These are phyloP conservation scores for Pogonomyrmex californicus DNA, from an alignment of 1,140 invertebrate genomes.

Conservation along the genomic window DNA sequence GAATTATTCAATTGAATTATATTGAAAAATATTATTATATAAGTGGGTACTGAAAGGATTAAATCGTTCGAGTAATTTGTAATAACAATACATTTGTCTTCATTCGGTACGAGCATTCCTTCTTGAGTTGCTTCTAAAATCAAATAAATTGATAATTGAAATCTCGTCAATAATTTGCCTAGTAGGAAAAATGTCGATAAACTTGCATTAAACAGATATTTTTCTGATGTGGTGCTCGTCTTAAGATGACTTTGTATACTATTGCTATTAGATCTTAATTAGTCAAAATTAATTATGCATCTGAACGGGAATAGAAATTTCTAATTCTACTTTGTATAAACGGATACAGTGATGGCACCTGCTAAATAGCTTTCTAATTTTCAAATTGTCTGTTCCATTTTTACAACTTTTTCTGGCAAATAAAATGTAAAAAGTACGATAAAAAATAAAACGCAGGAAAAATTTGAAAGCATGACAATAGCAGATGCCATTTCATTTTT, in stretches of 20 bases:
- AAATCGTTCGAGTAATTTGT: constrained; percentile 13
- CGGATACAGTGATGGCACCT: constrained; percentile 17
- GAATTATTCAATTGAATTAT: not conserved
- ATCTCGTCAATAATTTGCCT: constrained; percentile 37
- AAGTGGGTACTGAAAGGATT: not conserved
- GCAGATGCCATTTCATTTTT: constrained; percentile 28
- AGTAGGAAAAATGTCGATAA: constrained; percentile 12
- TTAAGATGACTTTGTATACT: constrained; percentile 33
- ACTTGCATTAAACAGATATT: constrained; percentile 30
- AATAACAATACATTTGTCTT: constrained; percentile 23
- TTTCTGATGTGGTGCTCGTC: constrained; percentile 16
- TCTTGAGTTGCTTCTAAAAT: constrained; percentile 46
- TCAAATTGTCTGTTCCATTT: constrained; percentile 6
- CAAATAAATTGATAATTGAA: constrained; percentile 19
- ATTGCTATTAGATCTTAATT: constrained; percentile 38
- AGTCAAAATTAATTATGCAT: constrained; percentile 37
- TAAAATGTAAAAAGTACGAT: not conserved
- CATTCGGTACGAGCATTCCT: constrained; percentile 35
- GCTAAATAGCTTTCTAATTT: not conserved
- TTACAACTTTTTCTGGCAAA: not conserved
- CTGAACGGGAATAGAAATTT: not conserved
- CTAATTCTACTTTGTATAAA: constrained; percentile 32
- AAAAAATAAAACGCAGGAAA: not conserved
- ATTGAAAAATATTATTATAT: not conserved
- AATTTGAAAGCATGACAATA: constrained; percentile 3